These are phyloP conservation scores for Drosophila funebris DNA, from an alignment of 1,140 invertebrate species.

Conservation along the genomic window DNA sequence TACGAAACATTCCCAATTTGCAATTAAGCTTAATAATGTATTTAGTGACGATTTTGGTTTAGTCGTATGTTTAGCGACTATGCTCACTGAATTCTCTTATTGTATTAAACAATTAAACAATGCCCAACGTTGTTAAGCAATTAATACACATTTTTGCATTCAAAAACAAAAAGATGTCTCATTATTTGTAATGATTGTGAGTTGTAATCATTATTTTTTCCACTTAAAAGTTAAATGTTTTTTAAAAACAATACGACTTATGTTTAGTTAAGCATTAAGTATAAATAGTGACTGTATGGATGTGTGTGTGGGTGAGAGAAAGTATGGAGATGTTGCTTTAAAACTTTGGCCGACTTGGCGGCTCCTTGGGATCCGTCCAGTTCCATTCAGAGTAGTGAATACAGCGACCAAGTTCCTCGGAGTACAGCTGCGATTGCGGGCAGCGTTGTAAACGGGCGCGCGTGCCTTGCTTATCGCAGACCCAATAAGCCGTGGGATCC, in stretches of 20 bases:
- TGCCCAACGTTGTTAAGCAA: conserved; percentile 54
- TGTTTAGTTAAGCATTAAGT: conserved; percentile 24
- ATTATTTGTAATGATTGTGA: conserved; percentile 55
- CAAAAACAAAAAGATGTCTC: conserved; percentile 14
- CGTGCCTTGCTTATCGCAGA: conserved; percentile 71
- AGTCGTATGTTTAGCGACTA: neutral
- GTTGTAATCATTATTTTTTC: conserved; percentile 24
- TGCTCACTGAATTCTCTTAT: conserved; percentile 2
- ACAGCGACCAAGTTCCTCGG: conserved; percentile 68
- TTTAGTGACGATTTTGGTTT: neutral
- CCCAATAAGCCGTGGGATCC: conserved; percentile 80
- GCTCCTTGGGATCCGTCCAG: conserved; percentile 77
- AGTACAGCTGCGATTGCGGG: conserved; percentile 67
- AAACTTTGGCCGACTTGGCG: conserved; percentile 69
- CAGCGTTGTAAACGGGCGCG: conserved; percentile 67
- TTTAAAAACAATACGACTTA: conserved; percentile 58
- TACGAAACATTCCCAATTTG: conserved; percentile 23
- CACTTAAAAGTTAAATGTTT: conserved; percentile 63
- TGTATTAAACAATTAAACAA: conserved; percentile 41
- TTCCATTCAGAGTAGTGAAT: conserved; percentile 72
- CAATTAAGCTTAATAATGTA: conserved; percentile 42
- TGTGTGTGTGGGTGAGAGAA: conserved; percentile 12
- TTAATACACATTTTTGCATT: conserved; percentile 13
- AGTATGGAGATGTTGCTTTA: neutral
- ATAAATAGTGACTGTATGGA: conserved; percentile 16